Conservation (phyloP, 2,113 vertebrate species). For the Tychaedon coryphoeus region DNA sequence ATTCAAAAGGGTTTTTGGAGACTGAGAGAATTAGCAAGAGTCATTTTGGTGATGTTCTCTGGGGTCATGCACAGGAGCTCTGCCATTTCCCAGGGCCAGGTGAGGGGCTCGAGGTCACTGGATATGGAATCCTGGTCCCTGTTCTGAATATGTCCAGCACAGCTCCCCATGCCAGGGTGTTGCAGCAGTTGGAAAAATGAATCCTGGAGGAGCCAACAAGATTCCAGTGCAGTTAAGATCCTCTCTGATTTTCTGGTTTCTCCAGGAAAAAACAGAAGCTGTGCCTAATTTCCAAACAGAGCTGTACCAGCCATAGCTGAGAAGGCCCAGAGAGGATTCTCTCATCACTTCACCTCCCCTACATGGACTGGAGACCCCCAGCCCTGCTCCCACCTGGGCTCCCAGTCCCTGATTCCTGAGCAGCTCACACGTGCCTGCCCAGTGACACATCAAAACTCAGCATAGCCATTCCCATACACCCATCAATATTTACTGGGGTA, state of each 20-base stretch:
- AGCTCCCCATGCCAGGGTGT: accelerated
- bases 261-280: neutral
- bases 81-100: neutral
- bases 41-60: neutral
- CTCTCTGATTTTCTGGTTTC: neutral
- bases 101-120: neutral
- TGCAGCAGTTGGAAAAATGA: neutral
- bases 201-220: neutral
- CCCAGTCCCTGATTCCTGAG: neutral
- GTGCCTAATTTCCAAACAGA: neutral
- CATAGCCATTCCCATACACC: neutral
- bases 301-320: neutral
- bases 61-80: neutral
- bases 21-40: neutral
- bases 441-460: neutral
- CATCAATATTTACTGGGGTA: conserved; percentile 22
- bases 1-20: neutral
- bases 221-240: neutral
- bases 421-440: neutral
- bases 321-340: neutral
- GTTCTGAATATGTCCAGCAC: neutral
- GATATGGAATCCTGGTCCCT: neutral
- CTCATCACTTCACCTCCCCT: neutral
- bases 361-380: neutral
- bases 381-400: accelerated